These are phyloP conservation scores for Neuroterus valhalla DNA, from an alignment of 1,140 invertebrate species.

Conservation along the genomic window DNA sequence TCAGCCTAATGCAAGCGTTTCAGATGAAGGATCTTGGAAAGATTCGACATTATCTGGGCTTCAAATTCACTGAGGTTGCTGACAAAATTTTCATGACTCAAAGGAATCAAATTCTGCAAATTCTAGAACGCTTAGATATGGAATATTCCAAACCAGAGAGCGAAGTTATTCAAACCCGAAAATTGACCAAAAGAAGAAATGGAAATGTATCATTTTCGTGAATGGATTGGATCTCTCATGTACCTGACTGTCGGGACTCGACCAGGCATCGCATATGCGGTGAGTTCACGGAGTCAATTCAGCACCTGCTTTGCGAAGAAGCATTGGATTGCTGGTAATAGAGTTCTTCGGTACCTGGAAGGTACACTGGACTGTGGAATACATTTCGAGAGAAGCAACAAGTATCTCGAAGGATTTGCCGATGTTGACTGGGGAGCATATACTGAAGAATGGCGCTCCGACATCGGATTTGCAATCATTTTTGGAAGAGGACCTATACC, in stretches of 20 bases:
- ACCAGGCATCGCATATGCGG: too few relatives aligned
- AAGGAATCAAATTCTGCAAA: too few relatives aligned
- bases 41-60: too few relatives aligned
- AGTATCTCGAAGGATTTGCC: constrained; percentile 35
- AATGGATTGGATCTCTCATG: too few relatives aligned
- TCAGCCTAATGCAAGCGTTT: constrained; percentile 20
- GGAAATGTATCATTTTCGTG: constrained; percentile 47
- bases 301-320: constrained; percentile 62
- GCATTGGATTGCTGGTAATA: constrained; percentile 34
- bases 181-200: constrained; percentile 36
- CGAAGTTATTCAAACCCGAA: constrained; percentile 47
- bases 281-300: constrained; percentile 54
- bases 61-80: too few relatives aligned
- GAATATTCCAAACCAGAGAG: constrained; percentile 48
- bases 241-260: too few relatives aligned
- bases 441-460: constrained; percentile 47
- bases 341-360: too few relatives aligned
- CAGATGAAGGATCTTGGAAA: constrained; percentile 33
- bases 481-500: constrained; percentile 63
- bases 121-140: constrained; percentile 42
- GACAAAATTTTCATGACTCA: too few relatives aligned
- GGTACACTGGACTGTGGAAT: too few relatives aligned
- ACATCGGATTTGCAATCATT: constrained; percentile 58
- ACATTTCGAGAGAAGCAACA: constrained; percentile 42
- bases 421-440: constrained; percentile 55